Conservation (phyloP, 1,140 invertebrate species). For the Meloidogyne floridensis region DNA sequence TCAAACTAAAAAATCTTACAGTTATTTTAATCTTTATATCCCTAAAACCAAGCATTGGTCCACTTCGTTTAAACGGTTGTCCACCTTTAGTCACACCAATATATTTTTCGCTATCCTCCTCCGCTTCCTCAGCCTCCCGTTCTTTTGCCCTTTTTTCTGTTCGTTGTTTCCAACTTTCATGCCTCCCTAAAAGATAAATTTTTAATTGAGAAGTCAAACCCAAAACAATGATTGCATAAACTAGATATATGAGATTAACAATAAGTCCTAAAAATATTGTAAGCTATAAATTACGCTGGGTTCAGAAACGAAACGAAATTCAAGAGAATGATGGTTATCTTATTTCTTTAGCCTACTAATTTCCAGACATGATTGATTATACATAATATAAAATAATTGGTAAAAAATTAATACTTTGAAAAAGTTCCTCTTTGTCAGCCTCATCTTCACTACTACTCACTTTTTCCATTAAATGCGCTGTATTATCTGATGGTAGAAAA, state of each 20-base stretch:
- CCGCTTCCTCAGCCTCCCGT: constrained; percentile 12
- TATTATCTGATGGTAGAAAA: constrained; percentile 17
- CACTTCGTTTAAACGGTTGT: constrained; percentile 12
- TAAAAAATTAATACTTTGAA: constrained; percentile 17
- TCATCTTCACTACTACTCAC: constrained; percentile 38
- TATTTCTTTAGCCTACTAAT: too few relatives aligned
- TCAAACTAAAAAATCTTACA: background rate
- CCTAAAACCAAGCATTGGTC: constrained; percentile 14
- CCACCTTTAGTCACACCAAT: background rate
- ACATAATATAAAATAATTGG: too few relatives aligned
- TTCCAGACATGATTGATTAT: too few relatives aligned
- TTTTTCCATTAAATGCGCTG: constrained; percentile 35
- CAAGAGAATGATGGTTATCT: too few relatives aligned
- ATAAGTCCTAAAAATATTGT: too few relatives aligned
- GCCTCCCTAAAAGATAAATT: constrained; percentile 14
- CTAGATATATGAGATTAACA: too few relatives aligned
- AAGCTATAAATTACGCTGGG: too few relatives aligned
- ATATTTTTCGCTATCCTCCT: background rate
- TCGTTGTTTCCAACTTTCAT: constrained; percentile 34
- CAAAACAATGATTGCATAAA: too few relatives aligned
- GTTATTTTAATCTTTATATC: constrained; percentile 32
- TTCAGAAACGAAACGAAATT: too few relatives aligned
- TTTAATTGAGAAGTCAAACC: background rate
- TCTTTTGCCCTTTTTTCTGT: constrained; percentile 20
- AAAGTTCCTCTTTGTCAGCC: constrained; percentile 30